Evolutionary conservation across 2,888 invertebrate genomes (phyloP), one percentile per base, ranked within the genome.

Genomic region (Epistrophella euchroma): DNA sequence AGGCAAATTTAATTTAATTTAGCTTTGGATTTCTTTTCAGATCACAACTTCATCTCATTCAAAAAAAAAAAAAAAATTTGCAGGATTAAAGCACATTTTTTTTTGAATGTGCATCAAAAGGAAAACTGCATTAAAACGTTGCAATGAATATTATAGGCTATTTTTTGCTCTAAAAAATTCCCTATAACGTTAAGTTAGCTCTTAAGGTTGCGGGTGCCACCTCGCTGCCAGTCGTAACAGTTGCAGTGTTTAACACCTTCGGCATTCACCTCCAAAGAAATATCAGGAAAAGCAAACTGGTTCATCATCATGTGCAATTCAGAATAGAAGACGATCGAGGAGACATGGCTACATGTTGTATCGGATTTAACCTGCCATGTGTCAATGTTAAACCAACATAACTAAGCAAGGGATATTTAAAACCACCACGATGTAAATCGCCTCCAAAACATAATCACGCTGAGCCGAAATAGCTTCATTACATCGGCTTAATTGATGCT

Each of bases 401-500:
- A 66, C 76, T 45, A 43, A 17, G 64, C 28, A 52, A 37, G 37
- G 64, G 71, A 72, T 80, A 64, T 35, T 11, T 52, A 55, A 52
- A 47, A 17, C 55, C 72, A 45, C 28, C 66, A n/a, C 68, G 35
- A 78, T 86, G 86, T 86, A 66, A 86, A 86, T 78, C 83, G 75
- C 66, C 52, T 78, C 47, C 55, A 62, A 83, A 83, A 87, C 87
- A 83, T 81, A 82, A 88, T 81, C 87, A 84, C 71, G 88, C 88
- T 87, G 87, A 80, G 87, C 68, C 77, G 55, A 88, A 87, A 88
- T 87, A 84, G 88, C 88, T 87, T 87, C 81, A 87, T 88, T 88
- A 88, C 88, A 88, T 79, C 60, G 76, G 47, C 80, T 88, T 82
- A 82, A 82, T 82, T 86, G 86, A 86, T 86, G 82, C 81, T 85